Evolutionary conservation across 2,113 vertebrate species (phyloP).

Genomic region (Zapornia atra): DNA sequence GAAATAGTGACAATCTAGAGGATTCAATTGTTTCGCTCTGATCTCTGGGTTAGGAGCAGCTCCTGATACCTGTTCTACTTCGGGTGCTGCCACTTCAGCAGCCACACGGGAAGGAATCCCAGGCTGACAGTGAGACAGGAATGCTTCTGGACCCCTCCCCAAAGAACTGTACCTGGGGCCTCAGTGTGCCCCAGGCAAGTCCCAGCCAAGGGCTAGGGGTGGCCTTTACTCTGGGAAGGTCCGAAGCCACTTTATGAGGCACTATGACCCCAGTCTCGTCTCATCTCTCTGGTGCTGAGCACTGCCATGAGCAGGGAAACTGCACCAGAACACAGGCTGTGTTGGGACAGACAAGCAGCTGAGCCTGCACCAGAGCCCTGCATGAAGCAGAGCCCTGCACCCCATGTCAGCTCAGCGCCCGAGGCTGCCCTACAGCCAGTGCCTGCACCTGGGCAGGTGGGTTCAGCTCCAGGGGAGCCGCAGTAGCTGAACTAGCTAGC

Average conservation of each 20-base stretch:
- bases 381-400: neutral
- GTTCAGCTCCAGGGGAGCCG: neutral
- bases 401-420: neutral
- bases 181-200: neutral
- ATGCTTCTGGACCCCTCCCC: neutral
- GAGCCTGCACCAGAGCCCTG: neutral
- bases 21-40: accelerated
- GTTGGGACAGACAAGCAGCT: neutral
- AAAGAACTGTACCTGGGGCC: accelerated
- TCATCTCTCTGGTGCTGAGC: neutral
- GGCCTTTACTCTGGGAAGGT: neutral
- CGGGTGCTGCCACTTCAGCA: neutral
- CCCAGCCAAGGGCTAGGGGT: neutral
- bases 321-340: neutral
- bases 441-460: neutral
- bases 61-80: neutral
- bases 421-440: neutral
- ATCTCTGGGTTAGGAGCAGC: neutral
- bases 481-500: neutral
- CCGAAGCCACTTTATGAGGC: neutral
- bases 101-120: neutral
- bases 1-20: neutral
- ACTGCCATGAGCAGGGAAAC: too few relatives aligned
- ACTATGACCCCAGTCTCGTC: neutral
- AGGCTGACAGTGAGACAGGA: accelerated